These are phyloP conservation scores for Armadillidium nasatum DNA, from an alignment of 1,140 invertebrate genomes.

Conservation along the genomic window DNA sequence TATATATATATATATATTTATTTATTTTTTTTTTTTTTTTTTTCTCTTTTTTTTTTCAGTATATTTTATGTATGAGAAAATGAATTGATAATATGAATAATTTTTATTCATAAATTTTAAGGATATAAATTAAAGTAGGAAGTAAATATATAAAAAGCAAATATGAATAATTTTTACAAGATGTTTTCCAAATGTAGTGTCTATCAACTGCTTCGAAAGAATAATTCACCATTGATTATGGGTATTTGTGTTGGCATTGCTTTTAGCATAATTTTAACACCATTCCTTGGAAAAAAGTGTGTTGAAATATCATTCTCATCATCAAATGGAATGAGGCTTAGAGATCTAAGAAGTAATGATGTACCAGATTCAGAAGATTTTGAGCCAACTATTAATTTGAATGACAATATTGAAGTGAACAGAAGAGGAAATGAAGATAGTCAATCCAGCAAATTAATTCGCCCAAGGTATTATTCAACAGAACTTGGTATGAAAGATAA, in stretches of 20 bases:
- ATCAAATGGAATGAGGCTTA: constrained; percentile 12
- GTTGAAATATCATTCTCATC: background rate
- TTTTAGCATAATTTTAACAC: constrained; percentile 34
- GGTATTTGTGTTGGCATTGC: constrained; percentile 36
- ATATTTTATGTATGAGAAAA: too few relatives aligned
- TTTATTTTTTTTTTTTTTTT: too few relatives aligned
- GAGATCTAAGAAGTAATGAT: constrained; percentile 30
- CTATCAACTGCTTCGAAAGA: too few relatives aligned
- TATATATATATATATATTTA: too few relatives aligned
- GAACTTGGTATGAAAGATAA: constrained; percentile 86
- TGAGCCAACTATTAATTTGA: constrained; percentile 28
- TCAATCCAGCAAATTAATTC: constrained; percentile 42
- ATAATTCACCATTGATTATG: constrained; percentile 32
- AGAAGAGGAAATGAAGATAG: constrained; percentile 17
- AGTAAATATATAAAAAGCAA: too few relatives aligned
- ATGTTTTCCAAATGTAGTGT: too few relatives aligned
- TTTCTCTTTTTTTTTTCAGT: too few relatives aligned
- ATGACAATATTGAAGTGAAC: constrained; percentile 28
- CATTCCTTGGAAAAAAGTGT: constrained; percentile 31
- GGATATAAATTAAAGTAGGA: too few relatives aligned
- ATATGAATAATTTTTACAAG: too few relatives aligned
- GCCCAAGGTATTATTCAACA: constrained; percentile 85
- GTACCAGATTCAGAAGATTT: constrained; percentile 25
- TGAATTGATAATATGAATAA: too few relatives aligned
- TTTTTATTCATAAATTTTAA: too few relatives aligned